Conservation (phyloP, 2,797 vertebrate genomes). For the Echeneis naucrates region DNA sequence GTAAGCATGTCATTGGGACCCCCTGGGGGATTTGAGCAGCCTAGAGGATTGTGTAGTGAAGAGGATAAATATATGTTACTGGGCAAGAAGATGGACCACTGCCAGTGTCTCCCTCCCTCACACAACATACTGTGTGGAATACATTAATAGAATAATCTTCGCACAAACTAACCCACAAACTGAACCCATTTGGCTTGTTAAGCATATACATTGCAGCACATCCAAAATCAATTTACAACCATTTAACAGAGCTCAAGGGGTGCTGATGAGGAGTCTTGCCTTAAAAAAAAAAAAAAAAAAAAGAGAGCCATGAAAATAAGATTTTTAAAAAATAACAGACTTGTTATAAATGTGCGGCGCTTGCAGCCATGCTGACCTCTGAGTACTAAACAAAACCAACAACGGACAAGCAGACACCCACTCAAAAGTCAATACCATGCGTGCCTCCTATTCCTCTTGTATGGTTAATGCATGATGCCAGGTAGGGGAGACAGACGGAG, state of each 20-base stretch:
- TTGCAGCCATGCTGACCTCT: conserved; percentile 78
- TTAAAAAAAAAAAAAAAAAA: conserved; percentile 12
- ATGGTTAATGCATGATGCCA: conserved; percentile 85
- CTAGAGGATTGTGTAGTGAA: conserved; percentile 77
- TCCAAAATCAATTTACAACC: conserved; percentile 77
- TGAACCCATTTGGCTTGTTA: conserved; percentile 78
- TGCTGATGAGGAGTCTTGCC: conserved; percentile 56
- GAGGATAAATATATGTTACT: conserved; percentile 83
- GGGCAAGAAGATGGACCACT: conserved; percentile 70
- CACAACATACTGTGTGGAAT: conserved; percentile 60
- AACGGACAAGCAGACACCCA: conserved; percentile 80
- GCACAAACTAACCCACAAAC: conserved; percentile 69
- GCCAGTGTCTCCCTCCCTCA: conserved; percentile 64
- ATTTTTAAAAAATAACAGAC: conserved; percentile 30
- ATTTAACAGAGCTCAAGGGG: conserved; percentile 72
- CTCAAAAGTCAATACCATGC: conserved; percentile 85
- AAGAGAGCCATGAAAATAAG: conserved; percentile 29
- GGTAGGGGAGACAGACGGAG: conserved; percentile 77
- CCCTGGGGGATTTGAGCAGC: conserved; percentile 73
- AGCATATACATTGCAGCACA: conserved; percentile 61
- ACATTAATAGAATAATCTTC: conserved; percentile 75
- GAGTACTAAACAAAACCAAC: conserved; percentile 77
- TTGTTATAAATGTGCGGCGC: conserved; percentile 77
- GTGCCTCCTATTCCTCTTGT: conserved; percentile 77
- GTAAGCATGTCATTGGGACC: conserved; percentile 81